Evolutionary conservation across 2,113 vertebrate genomes (phyloP), one percentile per base, ranked within the genome.

Genomic region (Mormyrus iriodes): DNA sequence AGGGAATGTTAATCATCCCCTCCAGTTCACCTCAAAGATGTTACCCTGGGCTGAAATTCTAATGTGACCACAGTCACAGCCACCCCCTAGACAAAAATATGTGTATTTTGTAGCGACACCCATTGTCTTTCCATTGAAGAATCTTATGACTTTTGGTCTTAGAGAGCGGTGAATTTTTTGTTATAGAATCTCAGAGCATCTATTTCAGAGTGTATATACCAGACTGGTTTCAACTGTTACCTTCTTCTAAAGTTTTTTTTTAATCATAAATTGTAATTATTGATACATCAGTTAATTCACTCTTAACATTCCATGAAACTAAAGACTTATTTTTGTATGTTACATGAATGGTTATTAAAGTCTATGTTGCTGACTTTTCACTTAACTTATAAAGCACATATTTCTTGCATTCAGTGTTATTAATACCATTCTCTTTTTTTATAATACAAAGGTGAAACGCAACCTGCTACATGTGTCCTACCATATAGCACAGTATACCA

Each of bases 401-500:
- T 82, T 82, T 44, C 76, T 82, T 82, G 76, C 42, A 82, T 82
- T 39, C 21, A 46, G 42, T 46, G 39, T 2, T 19, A 61, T 58
- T 84, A 44, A 61, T 61, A 8, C 49, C 39, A 24, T 55, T 88
- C 48, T 89, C 51, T 48, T 21, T 42, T 87, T 9, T 42, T 17
- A 39, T 76, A 76, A 51, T 69, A 35, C 53, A 0, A 42, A 96
- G 95, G 95, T 96, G 12, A 96, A 94, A 88, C 89, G 93, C 35
- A 96, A 96, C 90, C 93, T 96, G 65, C 85, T 88, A 49, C 95
- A 92, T 0, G 44, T 92, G 52, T 93, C 95, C 65, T 93, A 90
- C 90, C 94, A 91, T 91, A 92, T 94, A 0, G 73, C 92, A 0
- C 94, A 94, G 39, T 94, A 95, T 91, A 92, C 90, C 0, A 93